Conservation (phyloP, 2,113 vertebrate genomes). For the Entelurus aequoreus region DNA sequence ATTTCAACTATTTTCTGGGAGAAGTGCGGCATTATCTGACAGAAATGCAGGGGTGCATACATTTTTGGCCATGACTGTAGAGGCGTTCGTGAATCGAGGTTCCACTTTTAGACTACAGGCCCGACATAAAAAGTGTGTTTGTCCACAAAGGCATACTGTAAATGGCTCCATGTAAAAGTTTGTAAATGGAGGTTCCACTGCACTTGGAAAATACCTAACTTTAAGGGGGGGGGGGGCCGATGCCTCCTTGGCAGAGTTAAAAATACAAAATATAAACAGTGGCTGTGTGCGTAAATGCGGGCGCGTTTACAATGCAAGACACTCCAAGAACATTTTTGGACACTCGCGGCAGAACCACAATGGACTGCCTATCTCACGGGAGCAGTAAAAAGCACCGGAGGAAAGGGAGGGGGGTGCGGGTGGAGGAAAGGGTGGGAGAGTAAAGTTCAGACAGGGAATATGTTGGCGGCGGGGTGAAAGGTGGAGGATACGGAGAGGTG, state of each 20-base stretch:
- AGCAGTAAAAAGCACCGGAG: constrained; percentile 59
- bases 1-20: too few relatives aligned
- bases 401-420: constrained; percentile 54
- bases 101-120: too few relatives aligned
- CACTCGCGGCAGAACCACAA: constrained; percentile 61
- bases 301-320: constrained; percentile 28
- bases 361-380: constrained; percentile 62
- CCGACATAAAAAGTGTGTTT: too few relatives aligned
- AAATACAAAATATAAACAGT: constrained; percentile 10
- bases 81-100: too few relatives aligned
- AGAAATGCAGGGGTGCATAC: too few relatives aligned
- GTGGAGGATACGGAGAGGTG: constrained; percentile 37
- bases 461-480: constrained; percentile 55
- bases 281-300: constrained; percentile 6
- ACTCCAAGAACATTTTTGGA: constrained; percentile 60
- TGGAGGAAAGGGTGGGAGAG: constrained; percentile 41
- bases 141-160: too few relatives aligned
- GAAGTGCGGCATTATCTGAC: too few relatives aligned
- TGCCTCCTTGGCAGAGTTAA: neutral
- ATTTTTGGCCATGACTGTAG: too few relatives aligned
- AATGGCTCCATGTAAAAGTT: too few relatives aligned
- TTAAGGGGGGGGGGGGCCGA: too few relatives aligned
- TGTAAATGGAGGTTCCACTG: neutral
- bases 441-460: constrained; percentile 47
- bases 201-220: neutral